These are phyloP conservation scores for Allolobophora icterica DNA, from an alignment of 2,888 invertebrate genomes.

Conservation along the genomic window DNA sequence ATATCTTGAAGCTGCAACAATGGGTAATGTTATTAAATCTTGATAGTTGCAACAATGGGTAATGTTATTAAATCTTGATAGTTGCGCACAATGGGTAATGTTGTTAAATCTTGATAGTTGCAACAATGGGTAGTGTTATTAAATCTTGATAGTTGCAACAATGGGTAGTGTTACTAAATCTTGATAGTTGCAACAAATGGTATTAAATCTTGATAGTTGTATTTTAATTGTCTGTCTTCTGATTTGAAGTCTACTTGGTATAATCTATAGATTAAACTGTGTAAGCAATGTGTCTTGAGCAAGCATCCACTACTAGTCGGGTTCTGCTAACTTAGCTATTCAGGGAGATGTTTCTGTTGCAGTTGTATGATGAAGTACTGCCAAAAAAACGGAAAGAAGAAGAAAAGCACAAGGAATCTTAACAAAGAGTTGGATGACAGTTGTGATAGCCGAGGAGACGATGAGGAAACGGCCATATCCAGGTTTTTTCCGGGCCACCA, in stretches of 20 bases:
- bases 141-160: too few species aligned
- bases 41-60: too few species aligned
- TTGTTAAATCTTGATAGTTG: too few species aligned
- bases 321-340: not conserved
- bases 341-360: not conserved
- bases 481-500: not conserved
- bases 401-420: not conserved
- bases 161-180: too few species aligned
- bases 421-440: not conserved
- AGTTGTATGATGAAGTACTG: not conserved
- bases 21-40: too few species aligned
- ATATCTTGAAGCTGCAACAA: too few species aligned
- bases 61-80: too few species aligned
- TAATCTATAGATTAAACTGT: not conserved
- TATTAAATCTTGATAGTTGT: not conserved
- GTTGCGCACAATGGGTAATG: too few species aligned
- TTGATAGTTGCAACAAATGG: too few species aligned
- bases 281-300: not conserved
- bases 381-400: not conserved
- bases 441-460: not conserved
- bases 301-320: not conserved
- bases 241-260: not conserved
- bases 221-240: not conserved
- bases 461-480: not conserved
- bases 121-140: too few species aligned